Percentiles rank a stretch among this genome's conserved stretches.
phyloP scores from a whole-genome alignment of 2,113 vertebrate species.

The Anarhynchus alexandrinus region DNA sequence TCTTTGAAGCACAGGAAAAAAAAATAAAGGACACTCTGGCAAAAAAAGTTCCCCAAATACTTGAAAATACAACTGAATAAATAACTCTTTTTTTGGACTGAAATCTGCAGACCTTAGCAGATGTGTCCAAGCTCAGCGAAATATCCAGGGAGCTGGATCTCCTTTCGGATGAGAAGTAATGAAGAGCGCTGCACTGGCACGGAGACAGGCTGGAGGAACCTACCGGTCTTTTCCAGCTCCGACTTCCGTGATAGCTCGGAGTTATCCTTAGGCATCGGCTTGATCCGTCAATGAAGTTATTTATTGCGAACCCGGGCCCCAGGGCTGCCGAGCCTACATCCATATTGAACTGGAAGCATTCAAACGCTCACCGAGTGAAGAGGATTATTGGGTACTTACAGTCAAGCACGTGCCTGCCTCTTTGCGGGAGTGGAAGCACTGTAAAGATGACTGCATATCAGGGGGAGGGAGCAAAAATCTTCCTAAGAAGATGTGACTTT shows the following conservation, averaged over 20 bases:
- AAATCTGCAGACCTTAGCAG: conserved; percentile 55
- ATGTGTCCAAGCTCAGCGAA: conserved; percentile 45
- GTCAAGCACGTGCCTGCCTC: background rate
- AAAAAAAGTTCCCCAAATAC: conserved; percentile 4
- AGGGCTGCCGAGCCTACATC: background rate
- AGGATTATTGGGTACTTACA: background rate
- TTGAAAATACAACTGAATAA: conserved; percentile 54
- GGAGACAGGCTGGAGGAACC: conserved; percentile 20
- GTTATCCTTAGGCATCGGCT: conserved; percentile 25
- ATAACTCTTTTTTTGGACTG: conserved; percentile 15
- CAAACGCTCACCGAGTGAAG: background rate
- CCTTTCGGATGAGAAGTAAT: conserved; percentile 31
- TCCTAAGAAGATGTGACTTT: background rate
- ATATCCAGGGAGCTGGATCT: conserved; percentile 43
- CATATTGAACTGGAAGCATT: background rate
- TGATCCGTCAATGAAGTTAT: conserved; percentile 4
- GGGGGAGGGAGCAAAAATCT: background rate
- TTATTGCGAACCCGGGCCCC: background rate
- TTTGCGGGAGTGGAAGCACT: background rate
- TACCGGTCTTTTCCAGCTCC: conserved; percentile 16
- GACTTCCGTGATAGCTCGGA: background rate
- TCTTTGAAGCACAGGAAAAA: background rate
- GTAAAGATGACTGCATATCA: background rate
- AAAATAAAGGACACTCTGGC: background rate
- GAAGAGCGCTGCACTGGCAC: conserved; percentile 25